Evolutionary conservation across 2,888 invertebrate species (phyloP).

Genomic region (Zaprionus lineosus): DNA sequence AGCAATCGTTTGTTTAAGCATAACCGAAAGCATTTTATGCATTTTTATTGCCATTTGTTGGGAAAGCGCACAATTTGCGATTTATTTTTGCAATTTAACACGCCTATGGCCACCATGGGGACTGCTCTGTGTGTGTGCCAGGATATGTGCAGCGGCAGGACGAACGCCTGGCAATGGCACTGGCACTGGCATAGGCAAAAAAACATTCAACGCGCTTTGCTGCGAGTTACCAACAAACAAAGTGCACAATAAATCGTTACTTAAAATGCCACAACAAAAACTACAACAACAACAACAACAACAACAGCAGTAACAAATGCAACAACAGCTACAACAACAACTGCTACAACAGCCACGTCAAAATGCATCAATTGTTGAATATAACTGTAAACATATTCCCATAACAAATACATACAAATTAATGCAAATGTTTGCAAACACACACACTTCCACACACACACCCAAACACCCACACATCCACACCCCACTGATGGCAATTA

Average conservation of each 20-base stretch:
- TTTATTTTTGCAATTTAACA: constrained; percentile 78
- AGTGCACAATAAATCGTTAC: constrained; percentile 74
- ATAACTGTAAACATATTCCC: constrained; percentile 14
- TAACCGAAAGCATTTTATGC: constrained; percentile 72
- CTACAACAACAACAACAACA: too few species aligned
- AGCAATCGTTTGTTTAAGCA: constrained; percentile 53
- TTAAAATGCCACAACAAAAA: constrained; percentile 74
- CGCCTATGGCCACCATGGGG: constrained; percentile 32
- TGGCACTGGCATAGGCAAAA: constrained; percentile 11
- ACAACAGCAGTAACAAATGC: constrained; percentile 23
- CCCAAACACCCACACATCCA: too few species aligned
- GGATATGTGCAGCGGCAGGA: not conserved
- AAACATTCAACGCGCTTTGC: constrained; percentile 43
- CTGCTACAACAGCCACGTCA: too few species aligned
- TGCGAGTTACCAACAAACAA: constrained; percentile 35
- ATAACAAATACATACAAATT: too few species aligned
- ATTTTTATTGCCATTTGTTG: constrained; percentile 77
- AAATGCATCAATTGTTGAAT: constrained; percentile 39
- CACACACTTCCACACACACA: constrained; percentile 77
- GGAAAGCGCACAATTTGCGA: constrained; percentile 67
- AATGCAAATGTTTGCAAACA: constrained; percentile 12
- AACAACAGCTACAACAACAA: constrained; percentile 34
- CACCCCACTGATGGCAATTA: too few species aligned
- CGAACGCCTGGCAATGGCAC: constrained; percentile 9
- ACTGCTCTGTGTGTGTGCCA: not conserved